These are phyloP conservation scores for Takifugu ocellatus DNA, from an alignment of 2,797 vertebrate genomes.

Conservation along the genomic window DNA sequence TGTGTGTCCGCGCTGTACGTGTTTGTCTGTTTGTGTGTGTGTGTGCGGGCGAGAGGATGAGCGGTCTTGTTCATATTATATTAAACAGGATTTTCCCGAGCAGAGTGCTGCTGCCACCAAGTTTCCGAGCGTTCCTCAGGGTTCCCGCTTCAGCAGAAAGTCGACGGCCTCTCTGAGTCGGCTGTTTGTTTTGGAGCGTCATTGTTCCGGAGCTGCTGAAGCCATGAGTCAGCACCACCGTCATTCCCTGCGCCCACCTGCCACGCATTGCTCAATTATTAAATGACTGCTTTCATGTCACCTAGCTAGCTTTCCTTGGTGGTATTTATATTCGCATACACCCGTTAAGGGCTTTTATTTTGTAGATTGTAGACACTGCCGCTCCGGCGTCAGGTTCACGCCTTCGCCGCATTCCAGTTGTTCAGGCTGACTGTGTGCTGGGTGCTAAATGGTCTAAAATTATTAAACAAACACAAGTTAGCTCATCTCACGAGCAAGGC, in stretches of 20 bases:
- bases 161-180: constrained; percentile 29
- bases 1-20: constrained; percentile 37
- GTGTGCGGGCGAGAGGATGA: constrained; percentile 32
- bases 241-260: constrained; percentile 61
- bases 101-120: constrained; percentile 66
- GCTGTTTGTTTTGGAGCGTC: constrained; percentile 76
- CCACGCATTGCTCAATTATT: constrained; percentile 71
- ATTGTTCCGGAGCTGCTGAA: constrained; percentile 64
- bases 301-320: constrained; percentile 42
- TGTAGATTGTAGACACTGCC: not conserved
- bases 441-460: too few relatives aligned
- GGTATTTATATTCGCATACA: constrained; percentile 53
- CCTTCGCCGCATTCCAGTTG: not conserved
- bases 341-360: constrained; percentile 9
- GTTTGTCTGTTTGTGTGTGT: constrained; percentile 22
- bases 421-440: not conserved
- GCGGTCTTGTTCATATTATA: constrained; percentile 63
- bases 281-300: constrained; percentile 64
- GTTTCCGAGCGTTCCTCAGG: constrained; percentile 73
- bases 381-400: too few relatives aligned
- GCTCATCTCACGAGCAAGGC: too few relatives aligned
- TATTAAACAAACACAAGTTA: too few relatives aligned
- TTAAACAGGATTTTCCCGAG: constrained; percentile 80
- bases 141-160: constrained; percentile 73
- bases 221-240: constrained; percentile 69